Conservation (phyloP, 2,113 vertebrate genomes). For the Cebus imitator region DNA sequence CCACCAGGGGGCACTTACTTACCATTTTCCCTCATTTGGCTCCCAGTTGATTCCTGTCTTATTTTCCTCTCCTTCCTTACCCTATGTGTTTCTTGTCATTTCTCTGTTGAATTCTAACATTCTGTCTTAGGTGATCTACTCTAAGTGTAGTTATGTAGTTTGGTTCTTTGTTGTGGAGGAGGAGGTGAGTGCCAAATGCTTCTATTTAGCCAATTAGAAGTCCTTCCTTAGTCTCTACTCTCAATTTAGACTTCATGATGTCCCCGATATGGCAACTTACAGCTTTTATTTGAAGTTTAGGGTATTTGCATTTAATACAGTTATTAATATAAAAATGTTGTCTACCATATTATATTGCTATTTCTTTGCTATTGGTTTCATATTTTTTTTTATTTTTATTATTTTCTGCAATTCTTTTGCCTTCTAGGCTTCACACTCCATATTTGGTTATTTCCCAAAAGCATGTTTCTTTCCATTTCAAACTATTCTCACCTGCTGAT, state of each 20-base stretch:
- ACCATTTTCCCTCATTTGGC: neutral
- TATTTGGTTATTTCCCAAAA: neutral
- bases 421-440: neutral
- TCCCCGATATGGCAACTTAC: neutral
- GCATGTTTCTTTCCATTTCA: neutral
- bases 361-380: neutral
- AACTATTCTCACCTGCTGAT: neutral
- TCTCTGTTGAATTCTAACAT: neutral
- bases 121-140: neutral
- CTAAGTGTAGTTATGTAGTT: neutral
- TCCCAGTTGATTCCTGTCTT: neutral
- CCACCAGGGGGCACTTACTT: neutral
- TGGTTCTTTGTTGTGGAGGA: neutral
- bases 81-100: neutral
- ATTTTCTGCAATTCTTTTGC: neutral
- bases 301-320: neutral
- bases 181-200: neutral
- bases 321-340: neutral
- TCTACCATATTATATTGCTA: neutral
- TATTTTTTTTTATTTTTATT: neutral
- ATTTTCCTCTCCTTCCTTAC: neutral
- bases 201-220: neutral
- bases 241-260: neutral
- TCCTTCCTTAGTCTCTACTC: neutral
- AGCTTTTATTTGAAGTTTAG: neutral